Evolutionary conservation across 64 coral and sea anemone genomes (phyloP).

Genomic region (Dendrophyllia cribrosa): DNA sequence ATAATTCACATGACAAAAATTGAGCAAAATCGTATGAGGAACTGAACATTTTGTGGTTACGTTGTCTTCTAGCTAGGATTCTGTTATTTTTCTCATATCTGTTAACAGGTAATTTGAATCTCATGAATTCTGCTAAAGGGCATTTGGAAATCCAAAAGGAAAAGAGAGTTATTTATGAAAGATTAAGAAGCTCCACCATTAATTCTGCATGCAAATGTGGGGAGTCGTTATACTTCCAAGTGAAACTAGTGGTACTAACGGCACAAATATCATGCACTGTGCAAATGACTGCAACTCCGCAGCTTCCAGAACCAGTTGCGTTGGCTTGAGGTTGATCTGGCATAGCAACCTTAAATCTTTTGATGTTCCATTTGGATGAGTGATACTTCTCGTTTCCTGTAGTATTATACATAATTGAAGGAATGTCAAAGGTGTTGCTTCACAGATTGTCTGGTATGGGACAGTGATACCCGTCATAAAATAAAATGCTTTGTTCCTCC

Average conservation of each 20-base stretch:
- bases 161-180: no score
- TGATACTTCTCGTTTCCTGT: not conserved
- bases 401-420: not conserved
- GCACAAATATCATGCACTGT: not conserved
- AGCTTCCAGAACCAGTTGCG: not conserved
- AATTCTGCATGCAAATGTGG: not conserved
- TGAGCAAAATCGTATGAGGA: no score
- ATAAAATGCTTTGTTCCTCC: not conserved
- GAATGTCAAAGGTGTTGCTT: not conserved
- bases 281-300: not conserved
- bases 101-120: no score
- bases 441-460: not conserved
- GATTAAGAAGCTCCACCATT: not conserved
- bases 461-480: not conserved
- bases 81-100: no score
- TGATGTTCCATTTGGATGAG: not conserved
- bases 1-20: no score
- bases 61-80: no score
- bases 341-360: slow-evolving; percentile 1
- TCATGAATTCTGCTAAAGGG: no score
- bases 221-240: not conserved
- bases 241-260: not conserved
- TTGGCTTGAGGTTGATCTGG: not conserved
- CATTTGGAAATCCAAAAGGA: no score
- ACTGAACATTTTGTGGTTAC: no score